Percentiles rank a stretch among this genome's conserved stretches.
phyloP scores from a whole-genome alignment of 2,888 invertebrate genomes.

The Drosophila parthenogenetica region DNA sequence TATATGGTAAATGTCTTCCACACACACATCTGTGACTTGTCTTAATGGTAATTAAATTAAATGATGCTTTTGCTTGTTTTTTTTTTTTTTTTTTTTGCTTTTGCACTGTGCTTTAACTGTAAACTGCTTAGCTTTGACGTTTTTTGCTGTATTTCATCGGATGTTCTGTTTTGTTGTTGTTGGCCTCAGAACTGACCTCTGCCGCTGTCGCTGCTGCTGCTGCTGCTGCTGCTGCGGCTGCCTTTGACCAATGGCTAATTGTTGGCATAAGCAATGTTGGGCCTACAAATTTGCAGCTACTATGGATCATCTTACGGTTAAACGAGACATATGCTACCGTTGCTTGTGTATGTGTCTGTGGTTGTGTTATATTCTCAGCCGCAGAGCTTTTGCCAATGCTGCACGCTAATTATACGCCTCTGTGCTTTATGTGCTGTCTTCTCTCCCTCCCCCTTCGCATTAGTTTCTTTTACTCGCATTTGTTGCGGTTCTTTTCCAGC shows the following conservation, averaged over 20 bases:
- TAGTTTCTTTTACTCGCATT: conserved; percentile 2
- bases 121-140: conserved; percentile 63
- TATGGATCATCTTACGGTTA: conserved; percentile 67
- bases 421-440: conserved; percentile 75
- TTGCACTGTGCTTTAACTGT: conserved; percentile 59
- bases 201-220: conserved; percentile 39
- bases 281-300: conserved; percentile 29
- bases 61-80: conserved; percentile 49
- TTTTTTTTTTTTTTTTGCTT: conserved; percentile 15
- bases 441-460: not conserved
- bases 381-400: conserved; percentile 68
- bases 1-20: conserved; percentile 38
- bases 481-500: conserved; percentile 68
- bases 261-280: conserved; percentile 25
- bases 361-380: conserved; percentile 34
- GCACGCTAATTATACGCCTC: conserved; percentile 79
- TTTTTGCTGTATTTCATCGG: conserved; percentile 13
- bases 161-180: conserved; percentile 10
- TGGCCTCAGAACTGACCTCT: conserved; percentile 75
- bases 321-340: conserved; percentile 14
- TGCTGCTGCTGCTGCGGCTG: conserved; percentile 31
- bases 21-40: conserved; percentile 34
- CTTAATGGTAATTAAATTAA: conserved; percentile 76
- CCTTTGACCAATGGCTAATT: conserved; percentile 27
- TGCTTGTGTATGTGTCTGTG: not conserved